Percentiles rank a stretch among this genome's conserved stretches.
phyloP scores from a whole-genome alignment of 37 sponge, comb jelly and placozoan genomes.

The Haliclona indistincta region DNA sequence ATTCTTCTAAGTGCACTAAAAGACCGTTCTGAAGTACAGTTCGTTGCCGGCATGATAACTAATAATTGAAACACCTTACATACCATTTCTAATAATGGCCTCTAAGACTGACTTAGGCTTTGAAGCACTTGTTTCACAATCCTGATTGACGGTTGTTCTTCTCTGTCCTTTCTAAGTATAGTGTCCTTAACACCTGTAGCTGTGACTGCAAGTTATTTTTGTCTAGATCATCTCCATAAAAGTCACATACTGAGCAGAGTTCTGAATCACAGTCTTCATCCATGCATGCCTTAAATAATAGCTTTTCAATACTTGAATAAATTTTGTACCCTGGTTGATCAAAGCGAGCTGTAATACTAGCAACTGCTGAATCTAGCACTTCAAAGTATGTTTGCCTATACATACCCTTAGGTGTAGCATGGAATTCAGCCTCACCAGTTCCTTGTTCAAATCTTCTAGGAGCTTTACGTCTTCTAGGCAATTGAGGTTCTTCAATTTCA shows the following conservation, averaged over 20 bases:
- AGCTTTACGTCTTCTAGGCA: conserved; percentile 57
- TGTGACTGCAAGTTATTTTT: conserved; percentile 50
- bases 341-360: conserved; percentile 55
- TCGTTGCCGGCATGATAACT: conserved; percentile 69
- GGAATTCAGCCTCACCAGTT: conserved; percentile 31
- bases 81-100: conserved; percentile 8
- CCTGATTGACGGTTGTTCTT: not conserved
- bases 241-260: conserved; percentile 32
- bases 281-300: conserved; percentile 50
- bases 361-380: conserved; percentile 61
- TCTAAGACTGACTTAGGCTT: not conserved
- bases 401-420: conserved; percentile 31
- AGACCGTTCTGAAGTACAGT: conserved; percentile 68
- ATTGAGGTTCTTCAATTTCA: conserved; percentile 61
- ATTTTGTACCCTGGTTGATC: conserved; percentile 62
- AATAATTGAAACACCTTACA: conserved; percentile 65
- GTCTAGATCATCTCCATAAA: conserved; percentile 48
- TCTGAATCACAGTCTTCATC: conserved; percentile 38
- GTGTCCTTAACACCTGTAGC: too few relatives aligned
- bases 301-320: conserved; percentile 62
- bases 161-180: not conserved
- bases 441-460: conserved; percentile 66
- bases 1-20: conserved; percentile 75
- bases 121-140: not conserved
- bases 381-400: conserved; percentile 54